Conservation (phyloP, 2,888 invertebrate species). For the Prosapia bicincta region DNA sequence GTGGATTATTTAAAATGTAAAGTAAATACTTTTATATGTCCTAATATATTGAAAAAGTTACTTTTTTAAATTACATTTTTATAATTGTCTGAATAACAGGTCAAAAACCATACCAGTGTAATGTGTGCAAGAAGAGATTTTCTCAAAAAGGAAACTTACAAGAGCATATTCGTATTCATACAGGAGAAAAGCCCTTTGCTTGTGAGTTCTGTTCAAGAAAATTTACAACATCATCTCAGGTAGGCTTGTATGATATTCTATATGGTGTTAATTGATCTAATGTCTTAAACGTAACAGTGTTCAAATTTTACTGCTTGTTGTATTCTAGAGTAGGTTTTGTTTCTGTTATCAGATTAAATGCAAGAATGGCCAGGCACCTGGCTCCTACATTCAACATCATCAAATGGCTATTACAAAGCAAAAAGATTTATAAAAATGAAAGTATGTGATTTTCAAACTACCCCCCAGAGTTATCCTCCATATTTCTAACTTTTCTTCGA, state of each 20-base stretch:
- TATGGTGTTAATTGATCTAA: not conserved
- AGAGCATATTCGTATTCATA: constrained; percentile 74
- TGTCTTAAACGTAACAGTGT: not conserved
- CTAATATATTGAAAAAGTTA: too few species aligned
- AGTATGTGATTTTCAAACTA: too few species aligned
- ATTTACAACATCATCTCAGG: constrained; percentile 68
- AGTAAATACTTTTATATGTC: too few species aligned
- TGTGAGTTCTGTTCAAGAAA: constrained; percentile 63
- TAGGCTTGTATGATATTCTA: not conserved
- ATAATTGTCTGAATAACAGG: constrained; percentile 41
- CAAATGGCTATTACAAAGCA: too few species aligned
- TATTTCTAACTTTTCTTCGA: too few species aligned
- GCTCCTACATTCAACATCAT: too few species aligned
- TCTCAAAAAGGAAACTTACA: constrained; percentile 74
- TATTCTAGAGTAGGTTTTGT: not conserved
- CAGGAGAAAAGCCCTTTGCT: constrained; percentile 69
- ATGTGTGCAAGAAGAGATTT: constrained; percentile 67
- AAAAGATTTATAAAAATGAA: too few species aligned
- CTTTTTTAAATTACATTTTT: too few species aligned
- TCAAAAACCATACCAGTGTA: constrained; percentile 64
- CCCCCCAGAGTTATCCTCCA: too few species aligned
- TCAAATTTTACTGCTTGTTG: not conserved
- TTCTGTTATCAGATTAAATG: too few species aligned
- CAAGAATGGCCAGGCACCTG: too few species aligned
- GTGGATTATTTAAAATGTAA: too few species aligned